Percentiles rank a stretch among this genome's conserved stretches.
Evolutionary conservation across 2,113 vertebrate species (phyloP).

Genomic region (Microtus oregoni): DNA sequence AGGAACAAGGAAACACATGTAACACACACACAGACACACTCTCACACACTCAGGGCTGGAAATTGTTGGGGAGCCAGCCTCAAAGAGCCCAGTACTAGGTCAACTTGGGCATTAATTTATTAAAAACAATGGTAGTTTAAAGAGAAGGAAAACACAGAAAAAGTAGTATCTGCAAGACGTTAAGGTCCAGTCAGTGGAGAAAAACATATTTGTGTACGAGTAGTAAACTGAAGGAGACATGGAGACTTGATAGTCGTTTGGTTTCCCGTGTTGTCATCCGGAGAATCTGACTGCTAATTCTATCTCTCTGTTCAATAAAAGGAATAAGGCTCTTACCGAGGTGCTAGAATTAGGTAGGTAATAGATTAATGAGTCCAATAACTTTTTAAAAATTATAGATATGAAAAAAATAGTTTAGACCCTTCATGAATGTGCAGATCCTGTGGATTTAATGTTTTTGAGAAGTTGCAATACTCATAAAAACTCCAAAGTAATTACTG

Average conservation of each 20-base stretch:
- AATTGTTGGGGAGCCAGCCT: constrained; percentile 45
- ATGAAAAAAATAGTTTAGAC: constrained; percentile 32
- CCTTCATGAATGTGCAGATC: constrained; percentile 24
- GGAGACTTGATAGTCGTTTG: constrained; percentile 22
- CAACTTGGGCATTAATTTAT: constrained; percentile 26
- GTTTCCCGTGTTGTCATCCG: constrained; percentile 18
- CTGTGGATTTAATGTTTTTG: constrained; percentile 12
- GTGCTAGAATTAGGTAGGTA: constrained; percentile 51
- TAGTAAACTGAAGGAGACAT: constrained; percentile 30
- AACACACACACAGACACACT: not conserved
- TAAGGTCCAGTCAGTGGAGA: not conserved
- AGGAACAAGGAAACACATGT: not conserved
- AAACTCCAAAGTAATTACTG: constrained; percentile 30
- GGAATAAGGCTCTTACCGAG: constrained; percentile 35
- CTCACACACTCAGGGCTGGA: not conserved
- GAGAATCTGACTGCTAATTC: constrained; percentile 34
- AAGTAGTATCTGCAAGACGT: constrained; percentile 17
- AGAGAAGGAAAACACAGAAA: not conserved
- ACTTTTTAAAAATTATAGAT: constrained; percentile 58
- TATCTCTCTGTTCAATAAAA: constrained; percentile 57
- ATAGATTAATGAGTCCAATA: constrained; percentile 22
- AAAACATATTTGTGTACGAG: constrained; percentile 20
- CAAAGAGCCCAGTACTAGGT: not conserved
- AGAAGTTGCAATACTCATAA: constrained; percentile 32
- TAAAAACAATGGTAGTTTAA: constrained; percentile 12